These are phyloP conservation scores for Caenorhabditis tropicalis DNA, from an alignment of 1,140 invertebrate genomes.

Conservation along the genomic window DNA sequence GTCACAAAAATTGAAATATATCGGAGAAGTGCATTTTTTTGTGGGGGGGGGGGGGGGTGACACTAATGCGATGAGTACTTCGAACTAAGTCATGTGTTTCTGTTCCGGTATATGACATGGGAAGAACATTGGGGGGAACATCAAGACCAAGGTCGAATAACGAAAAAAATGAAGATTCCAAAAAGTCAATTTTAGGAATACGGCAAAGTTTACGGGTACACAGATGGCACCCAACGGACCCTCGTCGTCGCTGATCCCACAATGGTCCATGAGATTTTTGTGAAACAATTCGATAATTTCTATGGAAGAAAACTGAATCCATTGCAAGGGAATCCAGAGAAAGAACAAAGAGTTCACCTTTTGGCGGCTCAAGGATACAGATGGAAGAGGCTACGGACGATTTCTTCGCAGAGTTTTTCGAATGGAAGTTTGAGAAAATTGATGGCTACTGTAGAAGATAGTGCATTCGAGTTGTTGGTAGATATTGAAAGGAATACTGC, in stretches of 20 bases:
- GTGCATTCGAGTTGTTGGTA: constrained; percentile 6
- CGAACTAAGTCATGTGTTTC: no score
- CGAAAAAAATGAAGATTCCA: no score
- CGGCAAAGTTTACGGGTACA: not conserved
- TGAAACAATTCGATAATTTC: constrained; percentile 73
- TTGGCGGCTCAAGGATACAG: constrained; percentile 56
- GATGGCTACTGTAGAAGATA: constrained; percentile 36
- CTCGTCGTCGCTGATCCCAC: constrained; percentile 72
- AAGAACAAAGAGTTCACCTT: constrained; percentile 53
- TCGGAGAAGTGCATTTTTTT: not conserved
- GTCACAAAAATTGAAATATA: no score
- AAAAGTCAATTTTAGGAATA: not conserved
- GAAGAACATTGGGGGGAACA: not conserved
- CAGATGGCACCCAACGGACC: not conserved
- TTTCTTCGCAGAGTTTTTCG: constrained; percentile 72
- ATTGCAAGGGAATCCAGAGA: constrained; percentile 48
- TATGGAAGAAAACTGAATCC: constrained; percentile 72
- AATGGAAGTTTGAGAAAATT: constrained; percentile 72
- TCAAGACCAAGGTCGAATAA: not conserved
- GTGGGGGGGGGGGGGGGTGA: no score
- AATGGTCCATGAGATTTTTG: constrained; percentile 72
- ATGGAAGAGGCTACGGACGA: constrained; percentile 72
- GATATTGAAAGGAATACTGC: constrained; percentile 4
- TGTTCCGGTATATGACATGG: no score
- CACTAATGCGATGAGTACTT: not conserved